A percentile compares a stretch with the other conserved stretches of the same genome.
phyloP scores from a whole-genome alignment of 2,113 vertebrate genomes.

The Mastomys natalensis region DNA sequence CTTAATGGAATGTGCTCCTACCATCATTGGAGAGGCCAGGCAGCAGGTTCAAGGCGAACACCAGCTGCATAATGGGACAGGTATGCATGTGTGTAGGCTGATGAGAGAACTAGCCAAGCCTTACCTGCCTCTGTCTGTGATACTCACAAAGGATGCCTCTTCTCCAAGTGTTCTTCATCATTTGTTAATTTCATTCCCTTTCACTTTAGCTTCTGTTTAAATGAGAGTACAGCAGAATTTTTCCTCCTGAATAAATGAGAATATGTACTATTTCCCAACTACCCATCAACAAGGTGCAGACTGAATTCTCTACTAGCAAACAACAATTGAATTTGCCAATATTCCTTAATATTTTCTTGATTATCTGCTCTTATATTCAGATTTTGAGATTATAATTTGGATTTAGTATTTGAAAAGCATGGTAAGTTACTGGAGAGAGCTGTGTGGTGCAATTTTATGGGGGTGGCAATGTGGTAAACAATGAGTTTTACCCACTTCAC shows the following conservation, averaged over 20 bases:
- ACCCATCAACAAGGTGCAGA: neutral
- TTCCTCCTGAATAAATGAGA: neutral
- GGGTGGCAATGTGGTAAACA: too few relatives aligned
- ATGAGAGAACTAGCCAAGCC: neutral
- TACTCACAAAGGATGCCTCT: neutral
- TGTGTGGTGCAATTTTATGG: neutral
- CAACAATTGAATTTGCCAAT: neutral
- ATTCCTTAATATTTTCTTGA: neutral
- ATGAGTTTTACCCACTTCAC: too few relatives aligned
- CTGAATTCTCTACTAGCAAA: neutral
- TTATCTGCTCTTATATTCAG: neutral
- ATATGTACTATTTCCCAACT: neutral
- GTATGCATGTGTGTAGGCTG: neutral
- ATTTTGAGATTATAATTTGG: neutral
- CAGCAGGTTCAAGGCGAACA: neutral
- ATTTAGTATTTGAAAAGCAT: constrained; percentile 1
- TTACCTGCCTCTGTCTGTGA: neutral
- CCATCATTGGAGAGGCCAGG: neutral
- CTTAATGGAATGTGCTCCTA: neutral
- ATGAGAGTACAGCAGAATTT: neutral
- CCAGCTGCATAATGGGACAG: too few relatives aligned
- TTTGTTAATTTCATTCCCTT: constrained; percentile 1
- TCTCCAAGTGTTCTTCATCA: neutral
- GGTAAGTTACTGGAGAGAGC: neutral
- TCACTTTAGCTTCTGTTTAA: neutral